These are phyloP conservation scores for Polyergus mexicanus DNA, from an alignment of 1,140 invertebrate species.

Conservation along the genomic window DNA sequence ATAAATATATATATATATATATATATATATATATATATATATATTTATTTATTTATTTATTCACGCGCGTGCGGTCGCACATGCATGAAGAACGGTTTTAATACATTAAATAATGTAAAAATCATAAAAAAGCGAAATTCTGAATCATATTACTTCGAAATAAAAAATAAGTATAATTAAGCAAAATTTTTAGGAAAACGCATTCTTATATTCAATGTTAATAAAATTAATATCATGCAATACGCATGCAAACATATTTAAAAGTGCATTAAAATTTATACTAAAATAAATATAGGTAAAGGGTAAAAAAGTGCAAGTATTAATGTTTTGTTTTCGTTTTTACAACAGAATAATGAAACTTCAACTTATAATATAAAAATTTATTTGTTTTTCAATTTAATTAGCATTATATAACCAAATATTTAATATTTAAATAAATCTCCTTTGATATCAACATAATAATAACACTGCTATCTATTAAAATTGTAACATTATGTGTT, in stretches of 20 bases:
- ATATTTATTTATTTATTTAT: too few species aligned
- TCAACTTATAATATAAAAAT: background rate
- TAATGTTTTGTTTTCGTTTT: background rate
- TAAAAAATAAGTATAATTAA: conserved; percentile 24
- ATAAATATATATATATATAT: too few species aligned
- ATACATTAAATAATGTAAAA: conserved; percentile 7
- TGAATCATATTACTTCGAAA: conserved; percentile 13
- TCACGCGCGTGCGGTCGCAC: background rate
- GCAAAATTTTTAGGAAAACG: conserved; percentile 41
- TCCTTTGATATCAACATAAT: background rate
- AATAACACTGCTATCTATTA: background rate
- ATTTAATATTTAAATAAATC: conserved; percentile 18
- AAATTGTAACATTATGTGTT: too few species aligned
- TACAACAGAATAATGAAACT: background rate
- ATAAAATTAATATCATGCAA: conserved; percentile 48
- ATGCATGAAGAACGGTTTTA: conserved; percentile 32
- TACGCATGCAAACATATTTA: conserved; percentile 49
- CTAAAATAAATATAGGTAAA: conserved; percentile 13
- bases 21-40: too few species aligned
- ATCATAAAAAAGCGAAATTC: conserved; percentile 37
- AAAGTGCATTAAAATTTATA: conserved; percentile 23
- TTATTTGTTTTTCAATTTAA: background rate
- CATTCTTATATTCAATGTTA: conserved; percentile 7
- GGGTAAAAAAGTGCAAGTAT: background rate
- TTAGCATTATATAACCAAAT: background rate